Base-by-base conservation (phyloP, 2,888 invertebrate genomes). In the Nymphalis polychloros region DNA sequence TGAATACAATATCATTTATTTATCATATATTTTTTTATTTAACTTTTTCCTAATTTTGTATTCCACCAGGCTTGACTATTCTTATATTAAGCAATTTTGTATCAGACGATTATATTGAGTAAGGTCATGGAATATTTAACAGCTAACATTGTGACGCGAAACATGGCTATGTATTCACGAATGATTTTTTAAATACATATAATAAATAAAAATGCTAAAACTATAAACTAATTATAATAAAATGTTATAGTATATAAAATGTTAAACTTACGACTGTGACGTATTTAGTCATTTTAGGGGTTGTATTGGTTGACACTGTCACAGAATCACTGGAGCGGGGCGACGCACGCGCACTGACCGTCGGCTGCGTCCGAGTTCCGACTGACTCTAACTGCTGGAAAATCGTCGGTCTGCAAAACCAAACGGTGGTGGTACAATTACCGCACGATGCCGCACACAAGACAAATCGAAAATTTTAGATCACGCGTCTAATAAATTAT, bases 391-490 rank as follows among this genome's bases (percentile, higher is more conserved):
- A 72, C 74, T 76, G 77, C 77, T 82, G 82, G 81, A 79, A 68
- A 75, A 80, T 80, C 81, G 79, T 83, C 82, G 82, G 82, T 87
- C 89, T 89, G 86, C 87, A 90, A 49, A 49, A 83, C 80, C 82
- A 85, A 86, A 83, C 81, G 79, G 88, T 85, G 85, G 89, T 87
- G 88, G 88, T 87, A 84, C 81, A 79, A 81, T 83, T 83, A 83
- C 80, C 75, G 71, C 75, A 72, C 79, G 84, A 81, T 82, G 79
- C 81, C 83, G 79, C 83, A 76, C 79, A 74, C 75, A 69, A 73
- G 65, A 74, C 76, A 72, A 68, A 74, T 59, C 60, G 70, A 59
- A 64, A 47, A 62, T 63, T 64, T 57, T 59, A 74, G 70, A 85
- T 80, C 84, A 84, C 87, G 83, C 82, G 79, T 81, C 78, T 80